Evolutionary conservation across 2,888 invertebrate species (phyloP), one percentile per base, ranked within the genome.

Genomic region (Patella pellucida): DNA sequence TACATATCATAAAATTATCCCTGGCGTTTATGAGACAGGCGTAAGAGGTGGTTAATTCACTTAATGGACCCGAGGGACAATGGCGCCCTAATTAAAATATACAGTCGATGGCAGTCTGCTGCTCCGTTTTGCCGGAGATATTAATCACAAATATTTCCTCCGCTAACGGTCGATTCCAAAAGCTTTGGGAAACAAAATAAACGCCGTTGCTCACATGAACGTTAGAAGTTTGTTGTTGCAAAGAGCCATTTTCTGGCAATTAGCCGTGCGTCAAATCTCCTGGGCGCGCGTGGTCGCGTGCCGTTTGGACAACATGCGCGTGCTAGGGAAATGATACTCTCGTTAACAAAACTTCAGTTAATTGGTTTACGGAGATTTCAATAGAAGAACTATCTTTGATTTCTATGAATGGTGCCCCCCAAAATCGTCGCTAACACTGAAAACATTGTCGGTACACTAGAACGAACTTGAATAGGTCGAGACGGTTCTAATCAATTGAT

Each of bases 241-340:
- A 73, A 73, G 23, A 75, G 76, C 80, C 75, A 80, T 78, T 80
- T 78, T 80, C 75, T 77, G 69, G 75, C 78, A 74, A 80, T 80
- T 78, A 76, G 78, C 69, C 68, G 54, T 72, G 69, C 68, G 72
- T 70, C 68, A 78, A 68, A 56, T 74, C 74, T 69, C 68, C 70
- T 16, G 68, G 52, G 68, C 51, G 50, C 50, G 52, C 68, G 73
- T 68, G 73, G 73, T 73, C 73, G 52, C 73, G 73, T 73, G 73
- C 51, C 68, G 41, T 27, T 23, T 50, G 73, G 52, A 50, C 52
- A 68, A 41, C 73, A 68, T 68, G 73, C 68, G 51, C 68, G 23
- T 68, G 73, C 68, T 19, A 23, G 50, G 23, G 23, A 52, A 73
- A 54, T 27, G 27, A 68, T 51, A 51, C 27, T 68, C 73, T 68